Conservation (phyloP, 1,140 invertebrate species). For the Drosophila sturtevanti region DNA sequence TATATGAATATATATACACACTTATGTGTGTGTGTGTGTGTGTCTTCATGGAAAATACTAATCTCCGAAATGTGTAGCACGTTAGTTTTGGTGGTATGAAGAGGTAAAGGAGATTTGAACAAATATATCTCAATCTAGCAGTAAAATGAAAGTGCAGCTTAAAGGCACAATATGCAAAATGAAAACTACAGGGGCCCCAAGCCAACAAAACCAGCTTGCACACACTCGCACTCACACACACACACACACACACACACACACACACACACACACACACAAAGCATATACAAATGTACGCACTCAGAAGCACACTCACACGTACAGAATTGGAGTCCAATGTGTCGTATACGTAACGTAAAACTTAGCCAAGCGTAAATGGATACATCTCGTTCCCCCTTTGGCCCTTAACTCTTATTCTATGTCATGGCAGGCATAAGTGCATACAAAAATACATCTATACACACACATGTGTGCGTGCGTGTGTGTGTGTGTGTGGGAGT, state of each 20-base stretch:
- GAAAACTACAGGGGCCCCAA: conserved; percentile 51
- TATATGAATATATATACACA: neutral
- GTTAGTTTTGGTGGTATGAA: neutral
- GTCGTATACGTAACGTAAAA: conserved; percentile 75
- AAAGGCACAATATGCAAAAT: conserved; percentile 71
- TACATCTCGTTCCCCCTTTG: conserved; percentile 50
- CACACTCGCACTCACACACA: conserved; percentile 22
- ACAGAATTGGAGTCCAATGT: conserved; percentile 48
- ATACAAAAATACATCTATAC: conserved; percentile 23
- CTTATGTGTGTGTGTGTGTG: neutral
- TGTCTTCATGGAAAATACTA: neutral
- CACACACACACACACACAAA: neutral
- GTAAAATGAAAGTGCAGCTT: conserved; percentile 60
- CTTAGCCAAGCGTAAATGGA: conserved; percentile 76
- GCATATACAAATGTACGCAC: neutral
- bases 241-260: conserved; percentile 6
- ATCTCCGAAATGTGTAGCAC: neutral
- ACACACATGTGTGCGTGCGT: neutral
- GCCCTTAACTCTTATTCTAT: neutral
- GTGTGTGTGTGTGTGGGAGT: no score
- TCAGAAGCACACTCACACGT: conserved; percentile 8
- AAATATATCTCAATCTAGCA: conserved; percentile 26
- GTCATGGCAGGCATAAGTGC: conserved; percentile 55
- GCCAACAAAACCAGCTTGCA: conserved; percentile 46
- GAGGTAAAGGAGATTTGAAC: conserved; percentile 32